A percentile compares a stretch with the other conserved stretches of the same genome.
These are phyloP conservation scores for Dromius quadrimaculatus DNA, from an alignment of 2,888 invertebrate genomes.

Conservation along the genomic window DNA sequence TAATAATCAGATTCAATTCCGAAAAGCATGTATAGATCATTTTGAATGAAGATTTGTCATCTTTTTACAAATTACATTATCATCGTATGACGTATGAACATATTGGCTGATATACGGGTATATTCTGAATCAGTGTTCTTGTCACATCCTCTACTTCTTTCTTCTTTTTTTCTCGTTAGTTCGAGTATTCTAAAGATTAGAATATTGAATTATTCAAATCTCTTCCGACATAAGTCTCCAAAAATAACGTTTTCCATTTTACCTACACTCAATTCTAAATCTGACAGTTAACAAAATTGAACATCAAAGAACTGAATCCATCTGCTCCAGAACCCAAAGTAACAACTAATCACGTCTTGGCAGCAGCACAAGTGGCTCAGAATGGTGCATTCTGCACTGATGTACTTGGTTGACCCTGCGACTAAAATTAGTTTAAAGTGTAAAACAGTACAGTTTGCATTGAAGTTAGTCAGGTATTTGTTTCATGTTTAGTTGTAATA, in stretches of 20 bases:
- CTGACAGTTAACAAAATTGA: constrained; percentile 36
- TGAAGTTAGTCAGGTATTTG: too few species aligned
- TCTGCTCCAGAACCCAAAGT: constrained; percentile 9
- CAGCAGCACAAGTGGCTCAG: too few species aligned
- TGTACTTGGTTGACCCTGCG: constrained; percentile 10
- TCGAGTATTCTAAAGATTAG: constrained; percentile 17
- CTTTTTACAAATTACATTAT: too few species aligned
- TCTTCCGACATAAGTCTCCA: constrained; percentile 17
- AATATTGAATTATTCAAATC: constrained; percentile 34
- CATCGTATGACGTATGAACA: too few species aligned
- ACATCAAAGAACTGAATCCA: constrained; percentile 28
- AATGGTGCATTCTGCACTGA: background rate
- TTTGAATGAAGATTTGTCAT: too few species aligned
- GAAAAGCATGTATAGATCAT: too few species aligned
- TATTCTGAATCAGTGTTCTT: too few species aligned
- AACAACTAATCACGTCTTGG: constrained; percentile 30
- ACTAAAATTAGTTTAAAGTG: constrained; percentile 18
- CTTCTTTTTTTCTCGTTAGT: background rate
- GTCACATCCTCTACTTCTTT: too few species aligned
- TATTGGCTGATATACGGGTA: too few species aligned
- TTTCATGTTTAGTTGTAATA: too few species aligned
- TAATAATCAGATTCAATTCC: too few species aligned
- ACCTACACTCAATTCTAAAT: constrained; percentile 35
- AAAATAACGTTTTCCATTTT: constrained; percentile 18
- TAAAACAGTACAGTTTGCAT: too few species aligned